Evolutionary conservation across 2,113 vertebrate species (phyloP), one percentile per base, ranked within the genome.

Genomic region (Pelusios castaneus): DNA sequence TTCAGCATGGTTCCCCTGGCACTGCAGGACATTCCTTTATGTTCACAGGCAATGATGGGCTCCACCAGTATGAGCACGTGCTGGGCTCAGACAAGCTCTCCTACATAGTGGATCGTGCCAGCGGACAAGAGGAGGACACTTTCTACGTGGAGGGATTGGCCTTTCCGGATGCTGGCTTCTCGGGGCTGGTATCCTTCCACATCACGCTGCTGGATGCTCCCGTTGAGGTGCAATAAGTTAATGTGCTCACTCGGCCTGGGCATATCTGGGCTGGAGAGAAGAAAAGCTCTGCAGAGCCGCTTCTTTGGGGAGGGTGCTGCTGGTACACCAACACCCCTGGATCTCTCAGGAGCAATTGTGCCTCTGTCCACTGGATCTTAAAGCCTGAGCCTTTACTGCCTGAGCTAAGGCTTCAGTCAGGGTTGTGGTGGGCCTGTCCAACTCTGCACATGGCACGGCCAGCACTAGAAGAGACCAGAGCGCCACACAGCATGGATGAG

Each of bases 101-200:
- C 0, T 97, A 98, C 1, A 49, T 79, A 8, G 56, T 98, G 55
- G 93, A 97, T 19, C 97, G 75, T 21, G 34, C 76, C 83, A 85
- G 87, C 0, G 95, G 95, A 2, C 91, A 94, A 0, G 93, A 96
- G 27, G 97, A 98, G 25, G 91, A 49, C 38, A 2, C 92, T 5
- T 99, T 99, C 97, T 99, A 98, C 0, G 99, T 99, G 94, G 99
- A 99, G 88, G 99, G 99, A 1, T 97, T 99, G 29, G 91, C 93
- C 29, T 99, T 99, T 95, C 98, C 98, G 0, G 99, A 99, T 10
- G 89, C 92, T 0, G 95, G 96, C 95, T 99, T 99, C 63, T 6
- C 97, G 0, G 99, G 99, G 1, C 97, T 99, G 6, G 38, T 99
- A 92, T 93, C 89, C 27, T 98, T 99, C 91, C 98, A 98, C 0